Percentiles rank a stretch among this genome's conserved stretches.
Evolutionary conservation across 2,888 invertebrate species (phyloP).

Genomic region (Hemistola chrysoprasaria): DNA sequence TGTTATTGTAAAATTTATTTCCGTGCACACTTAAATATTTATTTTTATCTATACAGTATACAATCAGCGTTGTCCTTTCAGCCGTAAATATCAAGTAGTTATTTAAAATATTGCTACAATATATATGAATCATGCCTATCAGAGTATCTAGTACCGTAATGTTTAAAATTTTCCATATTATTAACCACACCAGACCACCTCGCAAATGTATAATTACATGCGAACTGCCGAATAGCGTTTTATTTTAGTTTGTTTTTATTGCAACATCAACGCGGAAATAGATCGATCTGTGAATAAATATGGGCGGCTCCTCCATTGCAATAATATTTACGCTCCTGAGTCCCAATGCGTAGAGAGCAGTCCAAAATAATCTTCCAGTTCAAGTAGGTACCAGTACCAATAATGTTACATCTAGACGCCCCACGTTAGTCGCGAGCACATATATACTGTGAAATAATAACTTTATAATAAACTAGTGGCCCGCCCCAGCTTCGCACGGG

Average conservation of each 20-base stretch:
- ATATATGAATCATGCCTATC: too few relatives aligned
- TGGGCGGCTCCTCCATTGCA: constrained; percentile 9
- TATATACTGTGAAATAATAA: constrained; percentile 8
- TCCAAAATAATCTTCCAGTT: constrained; percentile 22
- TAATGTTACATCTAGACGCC: constrained; percentile 14
- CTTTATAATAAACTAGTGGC: constrained; percentile 5
- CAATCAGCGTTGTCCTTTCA: too few relatives aligned
- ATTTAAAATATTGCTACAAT: too few relatives aligned
- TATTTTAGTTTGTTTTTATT: constrained; percentile 18
- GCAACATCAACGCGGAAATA: constrained; percentile 16
- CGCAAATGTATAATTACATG: constrained; percentile 6
- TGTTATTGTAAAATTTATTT: too few relatives aligned
- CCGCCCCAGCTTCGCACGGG: too few relatives aligned
- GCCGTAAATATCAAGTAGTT: too few relatives aligned
- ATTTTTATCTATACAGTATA: too few relatives aligned
- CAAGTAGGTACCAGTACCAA: constrained; percentile 16
- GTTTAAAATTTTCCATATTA: constrained; percentile 8
- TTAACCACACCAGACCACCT: constrained; percentile 13
- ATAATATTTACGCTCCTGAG: constrained; percentile 26
- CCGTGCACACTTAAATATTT: too few relatives aligned
- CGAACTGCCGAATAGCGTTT: too few relatives aligned
- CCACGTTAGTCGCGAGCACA: background rate
- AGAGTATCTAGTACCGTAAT: constrained; percentile 1
- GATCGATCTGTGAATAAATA: constrained; percentile 19
- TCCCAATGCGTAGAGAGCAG: constrained; percentile 20